These are phyloP conservation scores for Phataginus tetradactyla DNA, from an alignment of 2,797 vertebrate genomes.

Conservation along the genomic window DNA sequence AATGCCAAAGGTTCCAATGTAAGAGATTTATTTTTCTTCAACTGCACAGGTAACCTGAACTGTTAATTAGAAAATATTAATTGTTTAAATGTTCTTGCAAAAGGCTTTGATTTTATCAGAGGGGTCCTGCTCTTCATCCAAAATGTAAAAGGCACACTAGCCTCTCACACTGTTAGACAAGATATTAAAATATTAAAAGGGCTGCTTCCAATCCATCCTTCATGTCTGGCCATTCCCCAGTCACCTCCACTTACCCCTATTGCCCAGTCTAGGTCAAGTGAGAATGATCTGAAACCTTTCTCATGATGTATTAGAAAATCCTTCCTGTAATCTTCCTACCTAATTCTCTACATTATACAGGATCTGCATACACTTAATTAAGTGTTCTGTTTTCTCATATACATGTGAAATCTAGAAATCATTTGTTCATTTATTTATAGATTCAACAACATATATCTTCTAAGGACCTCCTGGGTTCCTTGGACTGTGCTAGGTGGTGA, in stretches of 20 bases:
- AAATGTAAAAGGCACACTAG: neutral
- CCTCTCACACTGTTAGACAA: neutral
- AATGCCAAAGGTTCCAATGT: neutral
- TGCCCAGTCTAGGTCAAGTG: neutral
- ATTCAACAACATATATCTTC: neutral
- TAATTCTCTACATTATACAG: neutral
- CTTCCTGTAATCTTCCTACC: neutral
- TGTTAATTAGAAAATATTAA: slow-evolving; percentile 39
- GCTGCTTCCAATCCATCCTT: neutral
- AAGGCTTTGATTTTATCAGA: neutral
- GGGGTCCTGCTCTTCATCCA: neutral
- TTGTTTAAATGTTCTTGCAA: neutral
- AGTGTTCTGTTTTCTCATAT: neutral
- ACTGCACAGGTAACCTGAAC: neutral
- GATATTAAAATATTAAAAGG: neutral
- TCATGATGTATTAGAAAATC: neutral
- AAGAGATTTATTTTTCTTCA: neutral
- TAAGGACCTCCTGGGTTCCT: neutral
- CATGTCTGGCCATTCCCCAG: neutral
- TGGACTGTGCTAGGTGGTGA: neutral
- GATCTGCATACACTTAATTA: neutral
- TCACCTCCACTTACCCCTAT: rapidly evolving
- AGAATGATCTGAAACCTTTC: neutral
- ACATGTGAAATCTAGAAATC: neutral
- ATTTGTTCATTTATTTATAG: neutral